Conservation (phyloP, 2,888 invertebrate genomes). For the Hermaeophaga mercurialis region DNA sequence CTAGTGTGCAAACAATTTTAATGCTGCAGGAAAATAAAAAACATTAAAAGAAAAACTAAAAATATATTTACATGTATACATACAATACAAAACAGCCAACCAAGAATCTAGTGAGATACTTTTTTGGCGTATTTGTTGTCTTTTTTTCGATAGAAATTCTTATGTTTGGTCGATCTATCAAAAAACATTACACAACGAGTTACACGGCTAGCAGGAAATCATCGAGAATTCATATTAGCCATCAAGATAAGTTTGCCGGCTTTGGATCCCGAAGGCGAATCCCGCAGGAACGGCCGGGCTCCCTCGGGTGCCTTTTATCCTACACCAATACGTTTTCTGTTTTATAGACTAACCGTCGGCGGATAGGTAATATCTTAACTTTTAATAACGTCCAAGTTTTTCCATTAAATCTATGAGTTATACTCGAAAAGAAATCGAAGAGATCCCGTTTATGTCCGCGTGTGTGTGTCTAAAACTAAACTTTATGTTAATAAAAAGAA, state of each 20-base stretch:
- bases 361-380: slow-evolving; percentile 51
- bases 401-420: slow-evolving; percentile 53
- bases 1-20: too few relatives aligned
- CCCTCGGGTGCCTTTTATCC: slow-evolving; percentile 27
- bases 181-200: slow-evolving; percentile 21
- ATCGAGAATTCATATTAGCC: slow-evolving; percentile 27
- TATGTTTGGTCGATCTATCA: too few relatives aligned
- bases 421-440: slow-evolving; percentile 37
- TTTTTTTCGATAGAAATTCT: too few relatives aligned
- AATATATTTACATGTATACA: too few relatives aligned
- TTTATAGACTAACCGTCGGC: slow-evolving; percentile 46
- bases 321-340: slow-evolving; percentile 47
- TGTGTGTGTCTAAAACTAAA: slow-evolving; percentile 31
- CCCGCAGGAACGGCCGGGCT: slow-evolving; percentile 11
- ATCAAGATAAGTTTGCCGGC: slow-evolving; percentile 24
- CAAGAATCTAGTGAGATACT: too few relatives aligned
- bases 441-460: slow-evolving; percentile 26
- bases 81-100: too few relatives aligned
- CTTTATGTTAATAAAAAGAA: slow-evolving; percentile 31
- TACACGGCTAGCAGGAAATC: slow-evolving; percentile 19
- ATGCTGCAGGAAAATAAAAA: too few relatives aligned
- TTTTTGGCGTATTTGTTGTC: too few relatives aligned
- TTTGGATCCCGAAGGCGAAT: slow-evolving; percentile 9
- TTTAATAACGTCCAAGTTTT: slow-evolving; percentile 55
- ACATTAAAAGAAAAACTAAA: too few relatives aligned